Percentiles rank a stretch among this genome's conserved stretches.
Conservation (phyloP, 2,888 invertebrate species). For the Suillia variegata region DNA sequence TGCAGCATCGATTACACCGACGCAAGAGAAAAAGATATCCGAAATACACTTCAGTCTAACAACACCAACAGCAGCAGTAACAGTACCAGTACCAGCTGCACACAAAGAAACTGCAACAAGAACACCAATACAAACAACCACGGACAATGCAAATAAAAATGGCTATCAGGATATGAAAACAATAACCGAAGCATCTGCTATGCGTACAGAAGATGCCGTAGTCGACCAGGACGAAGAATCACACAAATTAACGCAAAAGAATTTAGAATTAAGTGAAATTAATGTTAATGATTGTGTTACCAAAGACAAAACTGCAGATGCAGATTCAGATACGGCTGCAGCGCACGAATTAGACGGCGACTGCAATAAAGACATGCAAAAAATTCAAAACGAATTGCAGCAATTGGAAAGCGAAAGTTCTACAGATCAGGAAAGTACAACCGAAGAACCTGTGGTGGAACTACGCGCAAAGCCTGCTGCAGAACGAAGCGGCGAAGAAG, state of each 20-base stretch:
- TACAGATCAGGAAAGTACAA: background rate
- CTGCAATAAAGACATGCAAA: background rate
- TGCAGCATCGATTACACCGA: slow-evolving; percentile 24
- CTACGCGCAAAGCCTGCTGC: slow-evolving; percentile 22
- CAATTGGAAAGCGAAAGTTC: slow-evolving; percentile 15
- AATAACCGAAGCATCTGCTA: background rate
- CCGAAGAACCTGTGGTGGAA: slow-evolving; percentile 22
- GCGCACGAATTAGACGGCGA: slow-evolving; percentile 20
- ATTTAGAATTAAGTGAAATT: slow-evolving; percentile 37
- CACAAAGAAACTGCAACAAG: no score
- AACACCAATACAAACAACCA: no score
- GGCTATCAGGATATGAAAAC: background rate
- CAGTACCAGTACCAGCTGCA: no score
- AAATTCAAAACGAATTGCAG: slow-evolving; percentile 13
- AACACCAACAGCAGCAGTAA: slow-evolving; percentile 16
- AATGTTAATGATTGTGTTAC: slow-evolving; percentile 48
- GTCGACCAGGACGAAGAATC: background rate
- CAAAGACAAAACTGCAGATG: slow-evolving; percentile 48
- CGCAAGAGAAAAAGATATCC: slow-evolving; percentile 17
- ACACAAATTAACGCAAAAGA: slow-evolving; percentile 15
- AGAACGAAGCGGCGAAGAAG: slow-evolving; percentile 25
- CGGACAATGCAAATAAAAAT: background rate
- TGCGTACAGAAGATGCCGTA: no score
- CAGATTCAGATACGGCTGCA: slow-evolving; percentile 28
- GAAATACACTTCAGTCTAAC: slow-evolving; percentile 21